phyloP scores from a whole-genome alignment of 2,888 invertebrate species.

The Cryptocheilus praepositus region DNA sequence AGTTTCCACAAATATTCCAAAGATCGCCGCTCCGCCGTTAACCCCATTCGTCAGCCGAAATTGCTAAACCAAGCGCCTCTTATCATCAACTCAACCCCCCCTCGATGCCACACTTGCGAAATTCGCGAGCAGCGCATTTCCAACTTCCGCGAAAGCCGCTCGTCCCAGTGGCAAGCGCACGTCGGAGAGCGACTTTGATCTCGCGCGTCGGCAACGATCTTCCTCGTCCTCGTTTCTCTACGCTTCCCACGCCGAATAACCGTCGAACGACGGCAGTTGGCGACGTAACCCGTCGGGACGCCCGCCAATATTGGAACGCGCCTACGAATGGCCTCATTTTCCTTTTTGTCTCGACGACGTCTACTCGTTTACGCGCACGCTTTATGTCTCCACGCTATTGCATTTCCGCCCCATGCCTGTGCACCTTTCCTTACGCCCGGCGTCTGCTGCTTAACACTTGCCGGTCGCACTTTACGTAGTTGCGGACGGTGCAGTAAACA shows the following conservation, averaged over 20 bases:
- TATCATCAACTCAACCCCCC: too few species aligned
- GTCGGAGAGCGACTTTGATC: not conserved
- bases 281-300: not conserved
- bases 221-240: not conserved
- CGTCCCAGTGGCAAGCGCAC: too few species aligned
- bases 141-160: too few species aligned
- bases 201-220: not conserved
- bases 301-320: conserved; percentile 8
- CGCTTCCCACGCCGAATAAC: not conserved
- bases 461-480: too few species aligned
- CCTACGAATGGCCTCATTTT: conserved; percentile 7
- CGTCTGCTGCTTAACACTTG: too few species aligned
- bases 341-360: not conserved
- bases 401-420: not conserved
- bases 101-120: too few species aligned
- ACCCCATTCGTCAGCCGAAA: too few species aligned
- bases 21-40: too few species aligned
- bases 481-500: too few species aligned
- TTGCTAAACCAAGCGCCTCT: too few species aligned
- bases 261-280: conserved; percentile 3
- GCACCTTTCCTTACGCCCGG: not conserved
- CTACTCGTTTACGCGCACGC: not conserved
- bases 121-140: too few species aligned
- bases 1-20: too few species aligned
- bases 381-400: conserved; percentile 6